Conservation (phyloP, 2,797 vertebrate genomes). For the Helarctos malayanus region DNA sequence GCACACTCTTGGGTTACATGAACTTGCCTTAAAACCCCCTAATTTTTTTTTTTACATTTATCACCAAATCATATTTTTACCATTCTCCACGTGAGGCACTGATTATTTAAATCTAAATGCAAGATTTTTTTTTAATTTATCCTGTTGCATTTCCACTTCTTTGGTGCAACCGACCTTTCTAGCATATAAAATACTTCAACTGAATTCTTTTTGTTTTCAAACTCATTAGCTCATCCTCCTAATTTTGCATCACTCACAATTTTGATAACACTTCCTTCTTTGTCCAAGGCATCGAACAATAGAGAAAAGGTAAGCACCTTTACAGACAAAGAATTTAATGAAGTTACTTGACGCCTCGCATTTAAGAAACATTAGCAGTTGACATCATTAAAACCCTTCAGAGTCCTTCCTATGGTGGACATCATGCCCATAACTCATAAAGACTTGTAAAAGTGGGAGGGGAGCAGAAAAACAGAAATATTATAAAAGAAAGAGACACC, state of each 20-base stretch:
- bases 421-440: not conserved
- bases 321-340: not conserved
- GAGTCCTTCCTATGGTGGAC: not conserved
- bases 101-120: slow-evolving; percentile 29
- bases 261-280: slow-evolving; percentile 47
- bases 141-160: slow-evolving; percentile 3
- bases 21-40: not conserved
- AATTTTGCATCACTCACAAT: slow-evolving; percentile 33
- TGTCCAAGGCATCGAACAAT: slow-evolving; percentile 27
- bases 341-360: not conserved
- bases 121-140: slow-evolving; percentile 30
- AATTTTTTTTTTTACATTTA: not conserved
- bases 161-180: not conserved
- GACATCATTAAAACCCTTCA: not conserved
- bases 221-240: not conserved
- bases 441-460: not conserved
- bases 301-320: not conserved
- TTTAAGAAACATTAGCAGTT: not conserved
- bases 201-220: not conserved
- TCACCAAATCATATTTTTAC: not conserved
- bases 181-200: not conserved
- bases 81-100: not conserved
- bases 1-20: not conserved
- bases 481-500: not conserved
- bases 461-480: not conserved